phyloP scores from a whole-genome alignment of 2,113 vertebrate species.

The Nothocercus nigrocapillus region DNA sequence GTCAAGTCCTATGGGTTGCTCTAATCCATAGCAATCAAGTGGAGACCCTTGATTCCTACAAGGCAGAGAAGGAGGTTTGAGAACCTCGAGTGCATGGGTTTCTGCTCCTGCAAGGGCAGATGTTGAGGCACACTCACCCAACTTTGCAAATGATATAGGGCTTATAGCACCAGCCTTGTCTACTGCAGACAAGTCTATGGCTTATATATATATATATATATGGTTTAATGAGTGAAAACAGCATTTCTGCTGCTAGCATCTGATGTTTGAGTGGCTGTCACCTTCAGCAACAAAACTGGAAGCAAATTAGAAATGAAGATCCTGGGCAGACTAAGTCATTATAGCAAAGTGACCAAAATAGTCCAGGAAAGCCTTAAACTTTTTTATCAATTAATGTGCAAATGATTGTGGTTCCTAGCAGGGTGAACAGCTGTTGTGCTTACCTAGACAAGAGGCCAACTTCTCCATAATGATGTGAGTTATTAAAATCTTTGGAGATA shows the following conservation, averaged over 20 bases:
- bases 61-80: not conserved
- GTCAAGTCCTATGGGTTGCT: rapidly evolving
- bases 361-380: not conserved
- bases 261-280: not conserved
- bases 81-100: not conserved
- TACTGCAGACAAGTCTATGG: not conserved
- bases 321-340: not conserved
- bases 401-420: not conserved
- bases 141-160: not conserved
- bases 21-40: not conserved
- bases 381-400: not conserved
- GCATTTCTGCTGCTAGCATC: not conserved
- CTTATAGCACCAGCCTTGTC: not conserved
- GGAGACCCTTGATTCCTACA: not conserved
- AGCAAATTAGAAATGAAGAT: not conserved
- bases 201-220: not conserved
- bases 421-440: not conserved
- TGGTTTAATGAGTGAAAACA: not conserved
- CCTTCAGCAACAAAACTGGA: not conserved
- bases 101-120: not conserved
- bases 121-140: not conserved
- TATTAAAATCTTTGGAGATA: constrained; percentile 17
- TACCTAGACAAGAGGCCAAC: not conserved
- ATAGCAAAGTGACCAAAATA: not conserved
- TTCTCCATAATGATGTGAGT: not conserved